A percentile compares a stretch with the other conserved stretches of the same genome.
phyloP scores from a whole-genome alignment of 2,113 vertebrate species.

The Choloepus hoffmanni region DNA sequence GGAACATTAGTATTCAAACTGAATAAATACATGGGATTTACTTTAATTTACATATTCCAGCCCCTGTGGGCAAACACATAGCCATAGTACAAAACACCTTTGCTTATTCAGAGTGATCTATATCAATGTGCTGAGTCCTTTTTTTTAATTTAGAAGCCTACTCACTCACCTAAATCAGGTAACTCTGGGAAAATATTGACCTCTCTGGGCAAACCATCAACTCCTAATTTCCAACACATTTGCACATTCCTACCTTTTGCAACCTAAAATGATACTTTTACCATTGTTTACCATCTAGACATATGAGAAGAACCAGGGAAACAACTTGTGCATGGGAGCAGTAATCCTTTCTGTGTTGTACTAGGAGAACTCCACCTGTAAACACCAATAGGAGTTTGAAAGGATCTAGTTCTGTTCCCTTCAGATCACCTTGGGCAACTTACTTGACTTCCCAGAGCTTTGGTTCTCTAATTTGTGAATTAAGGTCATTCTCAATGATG shows the following conservation, averaged over 20 bases:
- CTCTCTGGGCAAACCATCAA: neutral
- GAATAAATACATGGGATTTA: neutral
- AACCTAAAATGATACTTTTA: neutral
- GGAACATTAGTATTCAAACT: neutral
- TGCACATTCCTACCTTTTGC: neutral
- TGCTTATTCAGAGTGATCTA: neutral
- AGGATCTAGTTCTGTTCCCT: neutral
- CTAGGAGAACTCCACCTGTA: neutral
- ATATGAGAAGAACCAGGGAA: neutral
- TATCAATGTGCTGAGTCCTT: neutral
- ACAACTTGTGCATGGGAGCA: accelerated
- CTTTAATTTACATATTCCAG: neutral
- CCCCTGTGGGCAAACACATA: neutral
- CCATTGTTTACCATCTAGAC: neutral
- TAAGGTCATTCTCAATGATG: neutral
- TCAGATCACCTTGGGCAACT: neutral
- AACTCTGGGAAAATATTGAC: neutral
- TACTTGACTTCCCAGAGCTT: neutral
- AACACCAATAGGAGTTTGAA: neutral
- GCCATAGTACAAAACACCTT: neutral
- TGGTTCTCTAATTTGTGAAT: neutral
- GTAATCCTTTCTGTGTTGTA: neutral
- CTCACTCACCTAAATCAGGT: neutral
- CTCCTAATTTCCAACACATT: neutral
- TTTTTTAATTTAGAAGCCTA: neutral